A percentile compares a stretch with the other conserved stretches of the same genome.
phyloP scores from a whole-genome alignment of 2,888 invertebrate genomes.

The Drosophila greeni region DNA sequence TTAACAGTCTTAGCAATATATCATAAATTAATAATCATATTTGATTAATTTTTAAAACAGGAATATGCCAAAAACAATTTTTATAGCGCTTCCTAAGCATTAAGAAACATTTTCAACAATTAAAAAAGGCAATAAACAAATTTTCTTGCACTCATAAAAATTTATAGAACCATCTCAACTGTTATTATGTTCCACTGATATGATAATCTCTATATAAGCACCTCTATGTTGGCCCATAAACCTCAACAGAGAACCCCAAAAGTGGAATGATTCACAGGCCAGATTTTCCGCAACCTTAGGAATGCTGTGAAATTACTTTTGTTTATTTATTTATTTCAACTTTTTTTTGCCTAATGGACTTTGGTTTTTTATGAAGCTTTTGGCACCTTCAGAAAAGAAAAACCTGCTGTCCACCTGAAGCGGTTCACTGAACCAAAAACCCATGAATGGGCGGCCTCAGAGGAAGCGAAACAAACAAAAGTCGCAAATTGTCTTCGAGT shows the following conservation, averaged over 20 bases:
- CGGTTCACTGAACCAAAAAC: conserved; percentile 39
- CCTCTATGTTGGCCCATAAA: conserved; percentile 15
- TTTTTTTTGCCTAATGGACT: conserved; percentile 22
- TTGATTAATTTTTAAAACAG: too few species aligned
- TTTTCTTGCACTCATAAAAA: conserved; percentile 1
- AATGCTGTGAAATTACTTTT: conserved; percentile 16
- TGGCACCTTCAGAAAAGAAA: conserved; percentile 30
- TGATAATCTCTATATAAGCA: conserved; percentile 13
- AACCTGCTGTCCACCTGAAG: conserved; percentile 21
- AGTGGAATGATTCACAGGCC: conserved; percentile 3
- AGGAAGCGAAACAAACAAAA: conserved; percentile 66
- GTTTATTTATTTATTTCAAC: conserved; percentile 4
- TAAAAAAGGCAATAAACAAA: background rate
- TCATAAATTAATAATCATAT: too few species aligned
- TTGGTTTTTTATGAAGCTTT: conserved; percentile 43
- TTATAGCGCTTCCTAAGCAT: too few species aligned
- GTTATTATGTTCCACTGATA: conserved; percentile 11
- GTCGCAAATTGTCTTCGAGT: conserved; percentile 67
- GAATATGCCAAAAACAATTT: too few species aligned
- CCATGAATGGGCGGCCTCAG: conserved; percentile 51
- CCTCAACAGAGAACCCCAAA: background rate
- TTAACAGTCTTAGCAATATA: too few species aligned
- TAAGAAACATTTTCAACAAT: too few species aligned
- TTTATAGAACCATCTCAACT: background rate
- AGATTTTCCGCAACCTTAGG: conserved; percentile 8